These are phyloP conservation scores for Amiota communis DNA, from an alignment of 2,888 invertebrate genomes.

Conservation along the genomic window DNA sequence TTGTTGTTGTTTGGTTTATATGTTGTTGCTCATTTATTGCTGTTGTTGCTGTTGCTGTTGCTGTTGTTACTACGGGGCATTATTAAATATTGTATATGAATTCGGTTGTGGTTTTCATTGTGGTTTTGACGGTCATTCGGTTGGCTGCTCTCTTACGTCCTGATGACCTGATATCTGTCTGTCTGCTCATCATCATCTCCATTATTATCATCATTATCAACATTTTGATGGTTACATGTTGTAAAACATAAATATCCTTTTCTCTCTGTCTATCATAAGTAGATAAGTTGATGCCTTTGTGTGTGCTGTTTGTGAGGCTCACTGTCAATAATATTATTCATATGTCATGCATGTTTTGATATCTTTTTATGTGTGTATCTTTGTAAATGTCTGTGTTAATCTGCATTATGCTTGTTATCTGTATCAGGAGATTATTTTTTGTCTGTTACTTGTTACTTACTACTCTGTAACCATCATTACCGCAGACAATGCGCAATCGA, in stretches of 20 bases:
- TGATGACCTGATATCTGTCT: background rate
- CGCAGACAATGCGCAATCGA: slow-evolving; percentile 17
- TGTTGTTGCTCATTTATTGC: too few relatives aligned
- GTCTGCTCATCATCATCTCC: slow-evolving; percentile 8
- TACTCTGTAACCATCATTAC: background rate
- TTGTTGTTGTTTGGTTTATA: too few relatives aligned
- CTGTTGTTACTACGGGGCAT: background rate
- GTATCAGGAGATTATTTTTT: background rate
- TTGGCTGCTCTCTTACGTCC: slow-evolving; percentile 17
- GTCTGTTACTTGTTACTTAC: background rate
- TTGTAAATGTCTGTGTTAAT: too few relatives aligned
- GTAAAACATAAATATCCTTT: too few relatives aligned
- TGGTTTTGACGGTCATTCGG: slow-evolving; percentile 14
- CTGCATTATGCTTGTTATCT: slow-evolving; percentile 10
- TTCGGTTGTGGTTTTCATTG: slow-evolving; percentile 13
- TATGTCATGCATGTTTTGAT: slow-evolving; percentile 2
- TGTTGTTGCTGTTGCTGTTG: too few relatives aligned
- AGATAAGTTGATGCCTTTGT: background rate
- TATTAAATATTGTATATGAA: slow-evolving; percentile 28
- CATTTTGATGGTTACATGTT: background rate
- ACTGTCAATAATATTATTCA: slow-evolving; percentile 22
- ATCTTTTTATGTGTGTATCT: background rate
- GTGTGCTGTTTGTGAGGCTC: background rate
- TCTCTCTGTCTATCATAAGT: too few relatives aligned
- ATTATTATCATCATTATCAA: background rate